A percentile compares a stretch with the other conserved stretches of the same genome.
Evolutionary conservation across 2,113 vertebrate genomes (phyloP).

Genomic region (Antechinus flavipes): DNA sequence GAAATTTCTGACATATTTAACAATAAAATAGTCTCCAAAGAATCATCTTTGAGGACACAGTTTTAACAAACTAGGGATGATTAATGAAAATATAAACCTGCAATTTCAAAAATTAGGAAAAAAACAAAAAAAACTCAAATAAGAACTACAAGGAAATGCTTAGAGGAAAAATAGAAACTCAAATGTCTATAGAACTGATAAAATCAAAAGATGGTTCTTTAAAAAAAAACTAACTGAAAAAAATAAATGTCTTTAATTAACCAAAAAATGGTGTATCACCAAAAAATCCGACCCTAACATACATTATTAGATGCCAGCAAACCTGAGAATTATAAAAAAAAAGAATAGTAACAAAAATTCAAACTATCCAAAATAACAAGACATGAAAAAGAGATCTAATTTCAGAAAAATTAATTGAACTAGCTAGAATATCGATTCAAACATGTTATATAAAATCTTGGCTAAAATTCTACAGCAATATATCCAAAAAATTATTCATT

Average conservation of each 20-base stretch:
- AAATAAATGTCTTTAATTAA: not conserved
- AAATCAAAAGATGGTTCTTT: not conserved
- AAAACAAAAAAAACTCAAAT: not conserved
- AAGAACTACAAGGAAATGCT: not conserved
- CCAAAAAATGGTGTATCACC: not conserved
- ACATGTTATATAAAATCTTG: not conserved
- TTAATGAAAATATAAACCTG: not conserved
- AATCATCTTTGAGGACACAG: not conserved
- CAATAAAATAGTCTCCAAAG: not conserved
- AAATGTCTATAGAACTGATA: not conserved
- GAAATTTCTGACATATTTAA: not conserved
- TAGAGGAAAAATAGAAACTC: not conserved
- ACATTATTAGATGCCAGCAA: not conserved
- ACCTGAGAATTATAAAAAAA: not conserved
- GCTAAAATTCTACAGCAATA: not conserved
- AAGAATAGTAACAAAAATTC: not conserved
- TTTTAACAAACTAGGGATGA: not conserved
- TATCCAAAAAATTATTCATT: not conserved
- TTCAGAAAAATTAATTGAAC: not conserved
- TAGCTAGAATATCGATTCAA: not conserved
- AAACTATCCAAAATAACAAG: not conserved
- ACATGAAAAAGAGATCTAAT: not conserved
- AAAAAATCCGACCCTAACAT: not conserved
- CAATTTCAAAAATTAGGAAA: not conserved
- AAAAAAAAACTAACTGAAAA: not conserved